Base-by-base conservation (phyloP, 2,113 vertebrate genomes). In the Panurus biarmicus region DNA sequence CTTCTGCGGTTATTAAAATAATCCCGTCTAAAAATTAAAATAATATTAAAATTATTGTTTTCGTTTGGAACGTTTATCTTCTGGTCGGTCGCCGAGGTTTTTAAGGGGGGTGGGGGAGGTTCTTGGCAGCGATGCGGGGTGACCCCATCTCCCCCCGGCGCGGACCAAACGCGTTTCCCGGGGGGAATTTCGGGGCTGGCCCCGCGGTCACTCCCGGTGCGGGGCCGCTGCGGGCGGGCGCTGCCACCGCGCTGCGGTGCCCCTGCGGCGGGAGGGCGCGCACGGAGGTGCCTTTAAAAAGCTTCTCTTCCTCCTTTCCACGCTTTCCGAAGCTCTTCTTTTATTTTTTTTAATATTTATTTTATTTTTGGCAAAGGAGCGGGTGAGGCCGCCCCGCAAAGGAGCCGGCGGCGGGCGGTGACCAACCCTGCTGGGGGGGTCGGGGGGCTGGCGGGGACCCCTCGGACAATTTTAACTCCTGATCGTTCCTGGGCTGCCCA, bases 401-500 rank as follows among this genome's bases (percentile, higher is more conserved):
- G 40, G 12, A 44, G 45, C 26, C 7, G 12, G 35, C 4, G 4
- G 31, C 56, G 14, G 26, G 33, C 6, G 8, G 20, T 48, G 71
- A 51, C 25, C 2, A 5, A 26, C 9, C 38, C 45, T 7, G 29
- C 2, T n/a, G n/a, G 11, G 13, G 44, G 50, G 31, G 18, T 8
- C 7, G 17, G 44, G 36, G 54, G 40, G 29, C 53, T 28, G 71
- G 18, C 1, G 16, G 87, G 61, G 73, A 65, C 50, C 31, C 57
- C 42, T 40, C 6, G 38, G 45, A 12, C 7, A 31, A 12, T 58
- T 75, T 48, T 4, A 65, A 31, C 45, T 65, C 72, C 77, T 22
- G 44, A 10, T 47, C 1, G 4, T 29, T 20, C 36, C 64, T 5
- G 6, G 2, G 12, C 4, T 51, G 66, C 36, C 3, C 3, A 22